phyloP scores from a whole-genome alignment of 2,113 vertebrate genomes.

The Podilymbus podiceps region DNA sequence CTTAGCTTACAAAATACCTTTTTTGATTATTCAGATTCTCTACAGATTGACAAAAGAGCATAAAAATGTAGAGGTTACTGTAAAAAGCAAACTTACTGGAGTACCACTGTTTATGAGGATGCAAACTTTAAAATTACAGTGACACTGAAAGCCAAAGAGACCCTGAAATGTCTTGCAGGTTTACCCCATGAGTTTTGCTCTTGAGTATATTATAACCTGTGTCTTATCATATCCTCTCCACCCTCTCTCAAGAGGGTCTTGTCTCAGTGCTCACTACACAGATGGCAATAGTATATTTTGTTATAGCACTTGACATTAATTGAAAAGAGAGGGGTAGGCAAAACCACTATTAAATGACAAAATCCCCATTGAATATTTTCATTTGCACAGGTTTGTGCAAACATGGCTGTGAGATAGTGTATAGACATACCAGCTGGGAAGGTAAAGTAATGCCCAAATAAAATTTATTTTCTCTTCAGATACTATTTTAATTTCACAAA shows the following conservation, averaged over 20 bases:
- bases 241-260: neutral
- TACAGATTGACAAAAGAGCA: neutral
- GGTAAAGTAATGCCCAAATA: neutral
- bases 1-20: neutral
- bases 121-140: neutral
- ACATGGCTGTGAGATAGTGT: neutral
- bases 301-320: neutral
- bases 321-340: neutral
- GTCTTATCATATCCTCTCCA: neutral
- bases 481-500: neutral
- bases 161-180: neutral
- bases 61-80: neutral
- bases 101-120: neutral
- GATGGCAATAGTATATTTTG: neutral
- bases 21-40: neutral
- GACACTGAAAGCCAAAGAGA: neutral
- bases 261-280: neutral
- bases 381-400: neutral
- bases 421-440: neutral
- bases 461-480: neutral
- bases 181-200: neutral
- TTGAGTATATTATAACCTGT: neutral
- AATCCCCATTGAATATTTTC: neutral
- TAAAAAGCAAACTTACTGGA: neutral
- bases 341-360: neutral